Conservation (phyloP, 1,140 invertebrate species). For the Bombus sibiricus region DNA sequence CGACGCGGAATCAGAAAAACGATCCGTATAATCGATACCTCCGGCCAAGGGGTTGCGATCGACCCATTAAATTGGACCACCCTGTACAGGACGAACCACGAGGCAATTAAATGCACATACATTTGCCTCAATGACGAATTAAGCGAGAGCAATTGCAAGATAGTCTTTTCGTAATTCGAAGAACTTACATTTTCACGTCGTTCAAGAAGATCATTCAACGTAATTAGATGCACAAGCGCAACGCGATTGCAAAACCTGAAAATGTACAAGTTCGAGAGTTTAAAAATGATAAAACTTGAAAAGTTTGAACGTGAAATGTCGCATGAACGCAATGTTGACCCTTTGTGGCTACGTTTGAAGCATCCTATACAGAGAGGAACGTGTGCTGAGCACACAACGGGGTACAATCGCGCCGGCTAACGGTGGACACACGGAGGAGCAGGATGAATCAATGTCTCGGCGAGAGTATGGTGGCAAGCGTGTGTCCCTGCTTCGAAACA, state of each 20-base stretch:
- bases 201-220: no score
- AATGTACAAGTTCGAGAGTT: no score
- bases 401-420: slow-evolving; percentile 44
- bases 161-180: background rate
- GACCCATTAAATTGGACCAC: slow-evolving; percentile 39
- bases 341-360: background rate
- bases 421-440: slow-evolving; percentile 66
- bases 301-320: background rate
- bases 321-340: background rate
- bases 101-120: background rate
- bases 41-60: background rate
- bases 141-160: background rate
- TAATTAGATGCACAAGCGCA: no score
- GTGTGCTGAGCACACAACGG: slow-evolving; percentile 14
- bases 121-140: background rate
- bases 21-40: slow-evolving; percentile 40
- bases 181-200: background rate
- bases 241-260: no score
- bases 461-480: slow-evolving; percentile 51
- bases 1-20: slow-evolving; percentile 40
- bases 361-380: slow-evolving; percentile 15
- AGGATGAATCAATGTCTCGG: slow-evolving; percentile 77
- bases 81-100: background rate
- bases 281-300: no score
- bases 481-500: slow-evolving; percentile 58